Conservation (phyloP, 2,113 vertebrate species). For the Xiphophorus couchianus region DNA sequence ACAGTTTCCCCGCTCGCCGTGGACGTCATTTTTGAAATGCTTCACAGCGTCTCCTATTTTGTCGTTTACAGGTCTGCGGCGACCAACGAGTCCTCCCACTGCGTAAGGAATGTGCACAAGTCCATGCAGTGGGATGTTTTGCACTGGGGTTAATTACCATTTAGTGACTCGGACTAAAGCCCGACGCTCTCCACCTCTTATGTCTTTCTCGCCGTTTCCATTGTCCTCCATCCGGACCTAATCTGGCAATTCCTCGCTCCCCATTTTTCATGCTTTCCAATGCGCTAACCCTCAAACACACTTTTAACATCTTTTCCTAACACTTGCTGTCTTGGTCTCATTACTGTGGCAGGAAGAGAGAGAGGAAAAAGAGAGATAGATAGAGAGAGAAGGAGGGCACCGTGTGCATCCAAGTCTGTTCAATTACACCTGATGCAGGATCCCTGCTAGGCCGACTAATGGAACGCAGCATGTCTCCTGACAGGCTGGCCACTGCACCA, state of each 20-base stretch:
- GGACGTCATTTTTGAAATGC: constrained; percentile 38
- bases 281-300: constrained; percentile 58
- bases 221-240: constrained; percentile 55
- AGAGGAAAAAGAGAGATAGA: no score
- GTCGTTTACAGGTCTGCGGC: constrained; percentile 5
- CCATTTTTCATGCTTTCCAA: constrained; percentile 62
- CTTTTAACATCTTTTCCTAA: constrained; percentile 64
- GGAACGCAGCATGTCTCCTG: constrained; percentile 82
- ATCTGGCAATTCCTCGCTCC: constrained; percentile 54
- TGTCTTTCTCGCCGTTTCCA: constrained; percentile 49
- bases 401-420: constrained; percentile 79
- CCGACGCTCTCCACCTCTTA: constrained; percentile 29
- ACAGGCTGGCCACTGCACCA: constrained; percentile 73
- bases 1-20: no score
- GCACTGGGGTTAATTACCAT: constrained; percentile 70
- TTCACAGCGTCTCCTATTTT: constrained; percentile 38
- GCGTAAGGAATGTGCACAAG: constrained; percentile 2
- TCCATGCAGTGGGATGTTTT: constrained; percentile 29
- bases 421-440: constrained; percentile 84
- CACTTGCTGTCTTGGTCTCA: constrained; percentile 66
- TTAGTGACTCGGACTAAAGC: constrained; percentile 59
- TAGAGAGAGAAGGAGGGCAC: constrained; percentile 15
- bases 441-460: constrained; percentile 81
- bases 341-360: constrained; percentile 65
- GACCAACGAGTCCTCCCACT: constrained; percentile 1